Conservation (phyloP, 2,888 invertebrate genomes). For the Meliscaeva auricollis region DNA sequence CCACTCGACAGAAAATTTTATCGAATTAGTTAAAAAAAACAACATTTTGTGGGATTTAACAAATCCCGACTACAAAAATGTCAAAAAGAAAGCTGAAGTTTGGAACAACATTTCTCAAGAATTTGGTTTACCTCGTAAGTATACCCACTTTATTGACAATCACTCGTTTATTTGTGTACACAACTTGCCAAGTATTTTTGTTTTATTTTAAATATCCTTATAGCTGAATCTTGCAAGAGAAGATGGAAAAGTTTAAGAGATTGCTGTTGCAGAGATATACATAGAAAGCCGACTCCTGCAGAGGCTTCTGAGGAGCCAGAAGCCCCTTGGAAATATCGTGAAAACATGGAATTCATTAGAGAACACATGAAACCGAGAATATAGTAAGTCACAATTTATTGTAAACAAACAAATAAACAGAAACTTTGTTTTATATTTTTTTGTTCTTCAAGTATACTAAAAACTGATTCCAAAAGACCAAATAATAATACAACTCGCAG, state of each 20-base stretch:
- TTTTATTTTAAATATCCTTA: background rate
- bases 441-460: background rate
- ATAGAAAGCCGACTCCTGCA: background rate
- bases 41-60: background rate
- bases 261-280: background rate
- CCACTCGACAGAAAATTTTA: background rate
- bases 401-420: too few species aligned
- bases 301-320: background rate
- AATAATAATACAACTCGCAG: too few species aligned
- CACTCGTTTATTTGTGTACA: background rate
- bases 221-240: background rate
- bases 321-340: background rate
- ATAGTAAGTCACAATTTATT: background rate
- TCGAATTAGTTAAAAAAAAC: background rate
- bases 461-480: background rate
- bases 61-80: background rate
- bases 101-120: background rate
- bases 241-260: background rate
- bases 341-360: background rate
- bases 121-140: conserved; percentile 2
- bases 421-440: too few species aligned
- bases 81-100: background rate
- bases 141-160: too few species aligned
- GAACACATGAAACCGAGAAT: background rate
- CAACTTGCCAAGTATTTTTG: too few species aligned